Evolutionary conservation across 1,140 invertebrate species (phyloP).

Genomic region (Conopomorpha cramerella): DNA sequence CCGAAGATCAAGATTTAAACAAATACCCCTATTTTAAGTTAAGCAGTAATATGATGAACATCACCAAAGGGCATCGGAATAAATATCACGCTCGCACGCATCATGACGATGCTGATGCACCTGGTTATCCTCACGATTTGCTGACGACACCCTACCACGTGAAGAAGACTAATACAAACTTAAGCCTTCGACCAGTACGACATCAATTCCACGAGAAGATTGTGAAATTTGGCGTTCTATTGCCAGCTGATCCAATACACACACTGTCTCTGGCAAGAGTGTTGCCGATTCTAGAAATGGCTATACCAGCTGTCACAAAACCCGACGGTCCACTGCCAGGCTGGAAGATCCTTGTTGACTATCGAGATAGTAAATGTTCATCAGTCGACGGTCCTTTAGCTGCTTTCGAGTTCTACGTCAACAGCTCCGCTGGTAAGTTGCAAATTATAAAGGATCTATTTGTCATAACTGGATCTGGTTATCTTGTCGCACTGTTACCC

Average conservation of each 20-base stretch:
- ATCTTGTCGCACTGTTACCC: too few relatives aligned
- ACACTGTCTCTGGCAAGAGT: constrained; percentile 72
- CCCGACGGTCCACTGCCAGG: constrained; percentile 65
- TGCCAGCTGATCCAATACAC: constrained; percentile 65
- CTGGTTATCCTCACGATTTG: constrained; percentile 39
- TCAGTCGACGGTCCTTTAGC: constrained; percentile 77
- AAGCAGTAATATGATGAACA: constrained; percentile 25
- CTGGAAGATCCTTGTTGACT: constrained; percentile 70
- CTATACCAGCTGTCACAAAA: constrained; percentile 66
- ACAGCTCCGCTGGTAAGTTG: constrained; percentile 66
- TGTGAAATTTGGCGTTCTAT: constrained; percentile 69
- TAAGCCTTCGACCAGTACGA: constrained; percentile 28
- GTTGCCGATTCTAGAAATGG: constrained; percentile 75
- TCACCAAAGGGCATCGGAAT: constrained; percentile 10
- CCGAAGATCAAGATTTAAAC: constrained; percentile 17
- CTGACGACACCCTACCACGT: constrained; percentile 31
- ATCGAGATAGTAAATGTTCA: constrained; percentile 79
- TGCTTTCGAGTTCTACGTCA: constrained; percentile 78
- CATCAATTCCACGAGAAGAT: constrained; percentile 38
- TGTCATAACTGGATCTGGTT: too few relatives aligned
- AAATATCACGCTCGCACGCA: constrained; percentile 25
- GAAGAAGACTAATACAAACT: constrained; percentile 39
- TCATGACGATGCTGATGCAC: constrained; percentile 60
- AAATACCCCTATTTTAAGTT: constrained; percentile 19
- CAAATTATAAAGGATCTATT: neutral